phyloP scores from a whole-genome alignment of 2,113 vertebrate species.

The Coreoperca whiteheadi region DNA sequence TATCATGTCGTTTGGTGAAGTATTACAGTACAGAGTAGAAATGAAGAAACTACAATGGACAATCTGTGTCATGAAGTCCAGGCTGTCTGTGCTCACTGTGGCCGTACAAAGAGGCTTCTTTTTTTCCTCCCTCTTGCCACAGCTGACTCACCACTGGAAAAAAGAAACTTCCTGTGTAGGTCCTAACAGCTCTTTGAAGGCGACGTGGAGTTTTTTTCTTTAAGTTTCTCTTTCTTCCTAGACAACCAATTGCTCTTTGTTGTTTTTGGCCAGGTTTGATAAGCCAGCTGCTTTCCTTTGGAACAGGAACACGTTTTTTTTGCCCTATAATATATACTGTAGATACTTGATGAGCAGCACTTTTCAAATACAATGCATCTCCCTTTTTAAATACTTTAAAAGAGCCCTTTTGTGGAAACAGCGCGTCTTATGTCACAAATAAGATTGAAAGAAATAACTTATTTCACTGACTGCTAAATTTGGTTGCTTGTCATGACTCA shows the following conservation, averaged over 20 bases:
- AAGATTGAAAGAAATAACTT: too few relatives aligned
- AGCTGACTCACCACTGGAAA: conserved; percentile 77
- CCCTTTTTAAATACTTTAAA: background rate
- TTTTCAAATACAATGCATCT: background rate
- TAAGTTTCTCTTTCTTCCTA: conserved; percentile 25
- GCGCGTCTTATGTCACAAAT: too few relatives aligned
- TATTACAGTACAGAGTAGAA: background rate
- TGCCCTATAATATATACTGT: background rate
- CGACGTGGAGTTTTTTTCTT: conserved; percentile 22
- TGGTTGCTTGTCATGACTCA: background rate
- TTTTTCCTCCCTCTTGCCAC: conserved; percentile 16
- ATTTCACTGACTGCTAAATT: background rate
- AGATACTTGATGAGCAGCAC: background rate
- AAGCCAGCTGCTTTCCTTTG: conserved; percentile 3
- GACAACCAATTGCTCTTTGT: background rate
- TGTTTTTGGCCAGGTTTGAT: background rate
- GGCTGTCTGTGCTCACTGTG: conserved; percentile 20
- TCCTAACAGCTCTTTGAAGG: conserved; percentile 55
- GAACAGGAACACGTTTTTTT: background rate
- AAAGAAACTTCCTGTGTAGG: conserved; percentile 66
- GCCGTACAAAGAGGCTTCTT: conserved; percentile 36
- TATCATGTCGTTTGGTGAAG: background rate
- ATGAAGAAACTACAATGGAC: background rate
- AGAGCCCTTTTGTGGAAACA: background rate
- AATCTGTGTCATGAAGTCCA: conserved; percentile 24